Evolutionary conservation across 2,888 invertebrate species (phyloP).

Genomic region (Harpalus rufipes): DNA sequence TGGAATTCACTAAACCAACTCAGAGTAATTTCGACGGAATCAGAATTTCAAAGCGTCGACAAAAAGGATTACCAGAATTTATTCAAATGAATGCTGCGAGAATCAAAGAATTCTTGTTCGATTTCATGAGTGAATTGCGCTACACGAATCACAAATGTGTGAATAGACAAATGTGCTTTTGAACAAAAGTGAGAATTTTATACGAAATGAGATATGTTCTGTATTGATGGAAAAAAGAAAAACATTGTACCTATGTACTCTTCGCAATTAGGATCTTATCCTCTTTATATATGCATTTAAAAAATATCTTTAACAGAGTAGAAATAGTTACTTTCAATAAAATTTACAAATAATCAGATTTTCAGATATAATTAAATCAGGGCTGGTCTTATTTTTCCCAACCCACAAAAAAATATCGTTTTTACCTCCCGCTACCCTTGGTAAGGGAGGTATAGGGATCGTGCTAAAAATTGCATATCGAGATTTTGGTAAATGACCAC

Average conservation of each 20-base stretch:
- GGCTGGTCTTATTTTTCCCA: too few relatives aligned
- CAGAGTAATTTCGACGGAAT: not conserved
- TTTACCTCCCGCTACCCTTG: too few relatives aligned
- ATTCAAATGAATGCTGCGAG: constrained; percentile 5
- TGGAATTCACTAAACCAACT: constrained; percentile 21
- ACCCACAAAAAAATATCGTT: too few relatives aligned
- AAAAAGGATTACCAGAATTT: constrained; percentile 12
- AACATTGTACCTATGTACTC: not conserved
- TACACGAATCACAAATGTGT: not conserved
- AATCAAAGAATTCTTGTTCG: constrained; percentile 5
- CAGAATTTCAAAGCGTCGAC: constrained; percentile 20
- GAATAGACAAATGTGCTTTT: not conserved
- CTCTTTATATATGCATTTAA: too few relatives aligned
- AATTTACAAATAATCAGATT: too few relatives aligned
- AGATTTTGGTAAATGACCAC: too few relatives aligned
- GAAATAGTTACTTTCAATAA: too few relatives aligned
- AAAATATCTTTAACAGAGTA: too few relatives aligned
- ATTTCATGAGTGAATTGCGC: constrained; percentile 15
- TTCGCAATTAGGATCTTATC: too few relatives aligned
- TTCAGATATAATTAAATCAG: too few relatives aligned
- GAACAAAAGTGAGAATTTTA: not conserved
- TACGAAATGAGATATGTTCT: not conserved
- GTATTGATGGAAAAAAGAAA: not conserved
- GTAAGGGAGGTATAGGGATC: too few relatives aligned
- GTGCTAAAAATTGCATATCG: too few relatives aligned